Conservation (phyloP, 2,113 vertebrate genomes). For the Tympanuchus pallidicinctus region DNA sequence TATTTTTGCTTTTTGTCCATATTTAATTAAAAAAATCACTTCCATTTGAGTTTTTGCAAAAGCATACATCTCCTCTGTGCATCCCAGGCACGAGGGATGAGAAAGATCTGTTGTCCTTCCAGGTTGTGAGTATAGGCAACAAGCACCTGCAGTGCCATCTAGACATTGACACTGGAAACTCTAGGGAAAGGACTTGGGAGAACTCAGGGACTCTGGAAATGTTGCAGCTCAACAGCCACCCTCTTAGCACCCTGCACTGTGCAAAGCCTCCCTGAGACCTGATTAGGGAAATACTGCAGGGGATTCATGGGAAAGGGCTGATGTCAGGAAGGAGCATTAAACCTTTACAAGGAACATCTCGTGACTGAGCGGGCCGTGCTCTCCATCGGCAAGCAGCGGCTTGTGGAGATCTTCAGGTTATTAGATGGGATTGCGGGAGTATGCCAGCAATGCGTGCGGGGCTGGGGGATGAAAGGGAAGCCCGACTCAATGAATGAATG, state of each 20-base stretch:
- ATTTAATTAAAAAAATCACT: neutral
- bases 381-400: conserved; percentile 13
- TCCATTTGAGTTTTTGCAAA: neutral
- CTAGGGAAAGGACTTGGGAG: neutral
- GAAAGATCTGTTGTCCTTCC: neutral
- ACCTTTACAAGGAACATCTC: neutral
- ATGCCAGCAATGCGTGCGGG: conserved; percentile 28
- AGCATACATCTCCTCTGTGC: neutral
- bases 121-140: neutral
- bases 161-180: neutral
- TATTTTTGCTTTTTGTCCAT: neutral
- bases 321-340: conserved; percentile 34
- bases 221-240: neutral
- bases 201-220: neutral
- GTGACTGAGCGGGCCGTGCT: neutral
- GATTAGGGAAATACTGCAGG: conserved; percentile 31
- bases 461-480: conserved; percentile 33
- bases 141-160: neutral
- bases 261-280: conserved; percentile 28
- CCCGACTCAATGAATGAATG: neutral
- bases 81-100: neutral
- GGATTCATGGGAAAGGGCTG: neutral
- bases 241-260: neutral
- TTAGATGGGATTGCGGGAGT: conserved; percentile 33
- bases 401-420: conserved; percentile 23